Base-by-base conservation (phyloP, 2,888 invertebrate species). In the Drosophila longiperda region DNA sequence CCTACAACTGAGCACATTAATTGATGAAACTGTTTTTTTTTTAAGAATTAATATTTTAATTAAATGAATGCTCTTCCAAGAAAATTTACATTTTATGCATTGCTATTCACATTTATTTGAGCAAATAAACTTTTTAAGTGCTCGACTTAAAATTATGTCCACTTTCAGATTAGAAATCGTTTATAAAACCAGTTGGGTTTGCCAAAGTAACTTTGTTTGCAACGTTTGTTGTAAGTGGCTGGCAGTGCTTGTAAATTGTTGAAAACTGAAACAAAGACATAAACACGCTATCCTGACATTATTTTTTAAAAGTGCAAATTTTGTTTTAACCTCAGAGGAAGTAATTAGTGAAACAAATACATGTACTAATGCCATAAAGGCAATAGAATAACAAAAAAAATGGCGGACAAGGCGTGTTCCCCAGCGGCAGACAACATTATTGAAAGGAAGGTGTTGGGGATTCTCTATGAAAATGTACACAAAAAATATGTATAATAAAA, bases 301-400 rank as follows among this genome's bases (percentile, higher is more conserved):
- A 91, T 90, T 91, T 91, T 91, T 91, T 90, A 90, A 92, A 87
- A 92, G 92, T 90, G 92, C 90, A 91, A 91, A 91, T 92, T 92
- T 91, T 80, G 87, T 91, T 91, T 92, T 92, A 91, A 92, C 90
- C 91, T 90, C 86, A 85, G 90, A 88, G 88, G 90, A 90, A 90
- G 83, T 83, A 91, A 90, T 91, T 91, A 90, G 90, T 85, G 82
- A 81, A 79, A 78, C 79, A 87, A 89, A 87, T 83, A 77, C 87
- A 77, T 80, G 82, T 81, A 75, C 80, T 75, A 78, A 73, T 73
- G 70, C 32, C 50, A 68, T 57, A 68, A 65, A 5, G 45, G 40
- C 65, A 70, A 71, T 64, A 55, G n/a, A 52, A 45, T 48, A 63
- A 59, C 52, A 54, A 73, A 29, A 64, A 64, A 74, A 54, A 49